Base-by-base conservation (phyloP, 2,797 vertebrate genomes). In the Melanotaenia trifasciata region DNA sequence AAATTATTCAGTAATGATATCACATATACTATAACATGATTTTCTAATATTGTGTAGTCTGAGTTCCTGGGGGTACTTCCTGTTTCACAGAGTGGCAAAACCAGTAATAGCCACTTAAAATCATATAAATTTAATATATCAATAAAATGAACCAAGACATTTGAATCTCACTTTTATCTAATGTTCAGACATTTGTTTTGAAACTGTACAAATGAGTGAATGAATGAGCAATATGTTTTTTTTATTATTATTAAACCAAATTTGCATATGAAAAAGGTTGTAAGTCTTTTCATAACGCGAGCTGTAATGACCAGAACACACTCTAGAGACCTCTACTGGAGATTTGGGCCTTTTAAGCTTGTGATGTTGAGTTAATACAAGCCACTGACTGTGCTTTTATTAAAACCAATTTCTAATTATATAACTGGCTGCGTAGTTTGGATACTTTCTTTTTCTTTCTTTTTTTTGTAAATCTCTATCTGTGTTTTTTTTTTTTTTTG, bases 271-370 rank as follows among this genome's bases (percentile, higher is more conserved):
- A 12, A 53, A 4, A 53, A 5, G 1, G 0, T 24, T 12, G 26
- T 18, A 56, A 56, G 18, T 30, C 53, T 8, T 65, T 61, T 57
- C 28, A 30, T 47, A 67, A 60, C 35, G 13, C 57, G 51, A 54
- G 59, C 16, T 53, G 51, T 69, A 70, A 72, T 69, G 43, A 84
- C 64, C 73, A 64, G 47, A 10, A 30, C 38, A 26, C 56, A 62
- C 73, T 72, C 64, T 64, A 1, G 1, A 47, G 67, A 67, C 64
- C 60, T 61, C 70, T n/a, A 50, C 47, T 50, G 45, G 45, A 4
- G 63, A 57, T 51, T 60, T 67, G 53, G 62, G 51, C 78, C 56
- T 61, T 67, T 70, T 35, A 54, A 72, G 72, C 50, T 50, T 66
- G 18, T 64, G 71, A 58, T 30, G 26, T 30, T 57, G 16, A 57